Conservation (phyloP, 2,888 invertebrate genomes). For the Cinara cedri region DNA sequence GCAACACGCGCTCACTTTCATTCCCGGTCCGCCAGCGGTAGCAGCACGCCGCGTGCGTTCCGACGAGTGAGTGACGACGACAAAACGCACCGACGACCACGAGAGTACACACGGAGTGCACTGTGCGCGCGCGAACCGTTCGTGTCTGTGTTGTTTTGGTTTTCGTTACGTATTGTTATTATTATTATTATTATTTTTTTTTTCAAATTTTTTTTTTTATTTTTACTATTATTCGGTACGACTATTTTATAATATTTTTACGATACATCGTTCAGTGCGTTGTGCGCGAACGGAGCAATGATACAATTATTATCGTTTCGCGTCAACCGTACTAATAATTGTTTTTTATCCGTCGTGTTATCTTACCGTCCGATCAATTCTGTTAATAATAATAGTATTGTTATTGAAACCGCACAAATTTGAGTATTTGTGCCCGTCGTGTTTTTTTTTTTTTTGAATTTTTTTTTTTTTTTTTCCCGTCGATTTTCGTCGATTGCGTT, state of each 20-base stretch:
- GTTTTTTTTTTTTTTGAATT: not conserved
- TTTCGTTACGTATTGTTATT: not conserved
- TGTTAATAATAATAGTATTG: not conserved
- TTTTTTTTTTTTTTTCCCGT: not conserved
- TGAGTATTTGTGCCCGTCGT: not conserved
- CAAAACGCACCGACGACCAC: not conserved
- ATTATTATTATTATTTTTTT: not conserved
- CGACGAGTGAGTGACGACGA: constrained; percentile 32
- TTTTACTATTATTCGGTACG: no score
- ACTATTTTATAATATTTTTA: not conserved
- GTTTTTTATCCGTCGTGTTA: not conserved
- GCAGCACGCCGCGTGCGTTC: constrained; percentile 55
- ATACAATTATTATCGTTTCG: not conserved
- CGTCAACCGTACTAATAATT: no score
- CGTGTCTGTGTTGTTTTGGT: constrained; percentile 25
- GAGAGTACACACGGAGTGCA: constrained; percentile 25
- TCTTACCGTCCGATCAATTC: not conserved
- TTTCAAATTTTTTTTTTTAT: not conserved
- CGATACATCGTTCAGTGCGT: not conserved
- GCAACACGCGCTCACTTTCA: constrained; percentile 56
- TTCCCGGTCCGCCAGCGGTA: constrained; percentile 57
- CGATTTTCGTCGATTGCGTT: not conserved
- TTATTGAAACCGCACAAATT: not conserved
- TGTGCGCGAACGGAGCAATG: constrained; percentile 9
- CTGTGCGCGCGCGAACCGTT: constrained; percentile 37